A percentile compares a stretch with the other conserved stretches of the same genome.
Conservation (phyloP, 2,113 vertebrate genomes). For the Hemichromis elongatus region DNA sequence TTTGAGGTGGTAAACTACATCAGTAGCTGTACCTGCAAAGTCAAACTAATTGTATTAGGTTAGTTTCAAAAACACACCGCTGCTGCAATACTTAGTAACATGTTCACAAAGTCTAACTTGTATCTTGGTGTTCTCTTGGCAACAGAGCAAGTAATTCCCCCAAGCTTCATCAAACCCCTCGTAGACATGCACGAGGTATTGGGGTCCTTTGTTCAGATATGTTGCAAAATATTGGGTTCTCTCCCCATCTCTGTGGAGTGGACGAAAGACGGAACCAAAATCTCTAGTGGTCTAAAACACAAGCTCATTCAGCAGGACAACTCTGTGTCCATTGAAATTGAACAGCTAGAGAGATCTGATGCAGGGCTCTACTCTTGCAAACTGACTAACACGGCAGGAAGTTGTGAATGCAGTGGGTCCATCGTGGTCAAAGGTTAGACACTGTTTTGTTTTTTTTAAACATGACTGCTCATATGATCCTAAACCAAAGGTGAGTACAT, state of each 20-base stretch:
- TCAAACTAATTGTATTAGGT: slow-evolving; percentile 88
- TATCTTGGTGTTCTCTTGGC: slow-evolving; percentile 63
- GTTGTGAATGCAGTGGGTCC: slow-evolving; percentile 81
- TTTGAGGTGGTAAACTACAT: slow-evolving; percentile 94
- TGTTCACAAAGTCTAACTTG: slow-evolving; percentile 1
- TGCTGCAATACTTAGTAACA: not conserved
- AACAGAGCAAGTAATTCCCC: slow-evolving; percentile 91
- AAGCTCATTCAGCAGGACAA: slow-evolving; percentile 89
- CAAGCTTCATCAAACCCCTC: slow-evolving; percentile 90
- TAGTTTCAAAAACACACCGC: slow-evolving; percentile 61
- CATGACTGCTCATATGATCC: not conserved
- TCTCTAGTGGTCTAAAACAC: slow-evolving; percentile 86
- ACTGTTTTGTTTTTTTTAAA: not conserved
- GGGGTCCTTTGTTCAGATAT: slow-evolving; percentile 86
- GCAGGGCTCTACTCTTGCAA: slow-evolving; percentile 88
- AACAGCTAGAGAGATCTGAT: slow-evolving; percentile 84
- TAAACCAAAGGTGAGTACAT: slow-evolving; percentile 21
- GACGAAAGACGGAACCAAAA: slow-evolving; percentile 88
- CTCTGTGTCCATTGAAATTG: slow-evolving; percentile 81
- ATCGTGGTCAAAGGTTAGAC: slow-evolving; percentile 93
- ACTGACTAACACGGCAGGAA: slow-evolving; percentile 87
- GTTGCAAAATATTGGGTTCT: slow-evolving; percentile 91
- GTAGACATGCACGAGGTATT: slow-evolving; percentile 85
- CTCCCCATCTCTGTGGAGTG: slow-evolving; percentile 91
- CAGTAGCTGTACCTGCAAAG: slow-evolving; percentile 85